Percentiles rank a stretch among this genome's conserved stretches.
These are phyloP conservation scores for Junco hyemalis DNA, from an alignment of 2,113 vertebrate genomes.

Conservation along the genomic window DNA sequence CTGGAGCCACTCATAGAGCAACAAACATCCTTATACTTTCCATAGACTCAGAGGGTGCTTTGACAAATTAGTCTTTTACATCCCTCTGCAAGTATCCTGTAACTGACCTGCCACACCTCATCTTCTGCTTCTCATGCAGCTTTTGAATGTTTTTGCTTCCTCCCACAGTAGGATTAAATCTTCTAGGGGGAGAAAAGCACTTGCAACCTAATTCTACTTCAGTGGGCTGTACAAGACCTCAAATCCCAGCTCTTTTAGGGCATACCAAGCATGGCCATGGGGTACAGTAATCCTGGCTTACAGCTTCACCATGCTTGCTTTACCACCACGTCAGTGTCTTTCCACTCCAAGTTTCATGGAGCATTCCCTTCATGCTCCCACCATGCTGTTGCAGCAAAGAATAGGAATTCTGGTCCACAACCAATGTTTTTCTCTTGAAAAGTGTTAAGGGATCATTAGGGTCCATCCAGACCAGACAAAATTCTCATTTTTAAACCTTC, in stretches of 20 bases:
- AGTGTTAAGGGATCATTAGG: slow-evolving; percentile 41
- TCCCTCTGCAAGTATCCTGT: neutral
- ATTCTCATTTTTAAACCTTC: slow-evolving; percentile 24
- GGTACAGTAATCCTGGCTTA: neutral
- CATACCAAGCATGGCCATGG: neutral
- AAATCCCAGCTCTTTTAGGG: neutral
- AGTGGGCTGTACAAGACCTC: neutral
- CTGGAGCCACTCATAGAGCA: neutral
- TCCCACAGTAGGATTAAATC: neutral
- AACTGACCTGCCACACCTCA: neutral
- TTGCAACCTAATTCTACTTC: neutral
- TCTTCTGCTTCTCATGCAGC: neutral
- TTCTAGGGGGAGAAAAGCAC: neutral
- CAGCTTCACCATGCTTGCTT: neutral
- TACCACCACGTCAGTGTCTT: neutral
- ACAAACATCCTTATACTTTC: neutral
- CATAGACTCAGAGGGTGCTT: neutral
- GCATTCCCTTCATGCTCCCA: neutral
- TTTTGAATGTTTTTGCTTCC: neutral
- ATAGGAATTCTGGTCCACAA: slow-evolving; percentile 8
- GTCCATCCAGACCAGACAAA: slow-evolving; percentile 35
- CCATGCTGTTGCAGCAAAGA: neutral
- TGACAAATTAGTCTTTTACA: neutral
- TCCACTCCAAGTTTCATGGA: neutral
- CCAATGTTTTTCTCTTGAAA: slow-evolving; percentile 34